phyloP scores from a whole-genome alignment of 1,140 invertebrate species.

The Lamellibrachia luymesi region DNA sequence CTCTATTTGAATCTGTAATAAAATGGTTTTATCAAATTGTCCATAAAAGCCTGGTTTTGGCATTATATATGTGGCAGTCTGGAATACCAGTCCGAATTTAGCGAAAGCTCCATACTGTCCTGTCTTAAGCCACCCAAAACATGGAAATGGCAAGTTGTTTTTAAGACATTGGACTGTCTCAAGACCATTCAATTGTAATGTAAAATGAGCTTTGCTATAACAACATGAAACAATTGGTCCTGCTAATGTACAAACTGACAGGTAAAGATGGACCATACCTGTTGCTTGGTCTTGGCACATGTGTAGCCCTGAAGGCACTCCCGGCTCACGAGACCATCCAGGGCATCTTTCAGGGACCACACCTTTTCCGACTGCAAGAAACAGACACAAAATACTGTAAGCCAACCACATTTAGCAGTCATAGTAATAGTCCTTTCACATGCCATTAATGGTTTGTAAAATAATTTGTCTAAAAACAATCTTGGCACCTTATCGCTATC shows the following conservation, averaged over 20 bases:
- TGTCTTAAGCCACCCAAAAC: background rate
- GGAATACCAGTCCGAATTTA: too few species aligned
- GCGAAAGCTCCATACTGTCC: too few species aligned
- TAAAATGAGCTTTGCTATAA: background rate
- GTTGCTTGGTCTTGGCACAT: constrained; percentile 75
- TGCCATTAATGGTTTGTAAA: background rate
- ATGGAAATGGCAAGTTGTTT: background rate
- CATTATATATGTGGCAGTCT: too few species aligned
- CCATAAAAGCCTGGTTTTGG: too few species aligned
- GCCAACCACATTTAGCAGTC: background rate
- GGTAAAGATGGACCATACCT: constrained; percentile 57
- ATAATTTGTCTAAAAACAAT: background rate
- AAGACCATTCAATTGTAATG: background rate
- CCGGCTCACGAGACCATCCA: constrained; percentile 78
- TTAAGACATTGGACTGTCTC: background rate
- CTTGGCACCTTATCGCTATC: background rate
- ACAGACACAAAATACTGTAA: constrained; percentile 22
- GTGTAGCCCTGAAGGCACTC: constrained; percentile 82
- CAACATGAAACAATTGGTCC: background rate
- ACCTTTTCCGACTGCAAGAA: constrained; percentile 69
- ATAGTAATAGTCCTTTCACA: background rate
- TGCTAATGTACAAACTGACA: background rate
- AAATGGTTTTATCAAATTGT: too few species aligned
- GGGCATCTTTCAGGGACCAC: constrained; percentile 72
- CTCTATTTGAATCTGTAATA: too few species aligned